Conservation (phyloP, 1,140 invertebrate species). For the Dolichoris vasculosae region DNA sequence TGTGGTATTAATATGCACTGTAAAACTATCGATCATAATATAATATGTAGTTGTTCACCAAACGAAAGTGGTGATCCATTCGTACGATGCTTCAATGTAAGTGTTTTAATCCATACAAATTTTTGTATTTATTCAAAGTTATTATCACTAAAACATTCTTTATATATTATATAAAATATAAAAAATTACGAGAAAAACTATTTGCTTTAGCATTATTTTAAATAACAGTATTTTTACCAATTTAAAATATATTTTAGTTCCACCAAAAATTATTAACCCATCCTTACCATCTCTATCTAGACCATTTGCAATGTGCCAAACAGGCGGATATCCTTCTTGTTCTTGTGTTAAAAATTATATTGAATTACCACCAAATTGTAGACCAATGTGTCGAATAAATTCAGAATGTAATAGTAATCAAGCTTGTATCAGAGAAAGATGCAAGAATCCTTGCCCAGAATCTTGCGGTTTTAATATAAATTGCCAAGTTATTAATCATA, state of each 20-base stretch:
- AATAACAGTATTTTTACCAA: not conserved
- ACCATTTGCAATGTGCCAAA: conserved; percentile 73
- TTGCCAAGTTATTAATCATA: conserved; percentile 77
- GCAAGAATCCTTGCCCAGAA: conserved; percentile 75
- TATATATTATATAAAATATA: too few relatives aligned
- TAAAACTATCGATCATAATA: conserved; percentile 77
- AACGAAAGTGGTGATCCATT: conserved; percentile 81
- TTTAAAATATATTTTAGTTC: conserved; percentile 24
- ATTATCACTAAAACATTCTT: not conserved
- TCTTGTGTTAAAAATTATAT: conserved; percentile 76
- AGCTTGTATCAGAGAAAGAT: conserved; percentile 75
- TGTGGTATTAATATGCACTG: conserved; percentile 85
- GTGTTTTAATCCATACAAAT: not conserved
- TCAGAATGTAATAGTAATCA: conserved; percentile 74
- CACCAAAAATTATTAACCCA: conserved; percentile 60
- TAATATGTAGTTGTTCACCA: conserved; percentile 78
- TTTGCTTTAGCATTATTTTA: too few relatives aligned
- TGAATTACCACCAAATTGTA: conserved; percentile 76
- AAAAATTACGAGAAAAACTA: too few relatives aligned
- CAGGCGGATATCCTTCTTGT: conserved; percentile 73
- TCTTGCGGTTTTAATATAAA: conserved; percentile 76
- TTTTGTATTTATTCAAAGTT: not conserved
- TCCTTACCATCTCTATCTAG: conserved; percentile 76
- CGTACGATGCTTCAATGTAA: conserved; percentile 76
- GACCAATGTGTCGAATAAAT: conserved; percentile 75